phyloP scores from a whole-genome alignment of 2,113 vertebrate species.

The Grantiella picta region DNA sequence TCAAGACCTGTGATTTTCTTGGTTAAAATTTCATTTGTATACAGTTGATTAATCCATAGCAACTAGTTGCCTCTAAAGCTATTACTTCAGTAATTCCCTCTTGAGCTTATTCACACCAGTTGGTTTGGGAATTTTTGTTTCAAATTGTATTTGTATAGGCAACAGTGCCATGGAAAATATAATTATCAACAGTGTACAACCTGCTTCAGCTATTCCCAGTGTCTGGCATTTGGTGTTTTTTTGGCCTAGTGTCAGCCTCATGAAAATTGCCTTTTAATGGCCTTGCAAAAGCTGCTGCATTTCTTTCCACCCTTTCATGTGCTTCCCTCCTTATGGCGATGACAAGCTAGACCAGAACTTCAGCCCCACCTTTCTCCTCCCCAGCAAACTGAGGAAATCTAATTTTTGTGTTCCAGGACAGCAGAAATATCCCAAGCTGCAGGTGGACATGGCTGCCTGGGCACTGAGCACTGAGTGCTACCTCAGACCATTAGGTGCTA shows the following conservation, averaged over 20 bases:
- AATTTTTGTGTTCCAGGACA: conserved; percentile 7
- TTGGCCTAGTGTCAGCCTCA: conserved; percentile 35
- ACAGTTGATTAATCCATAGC: conserved; percentile 33
- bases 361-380: conserved; percentile 2
- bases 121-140: not conserved
- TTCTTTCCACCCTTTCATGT: conserved; percentile 47
- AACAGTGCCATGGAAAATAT: conserved; percentile 36
- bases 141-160: conserved; percentile 5
- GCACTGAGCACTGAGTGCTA: not conserved
- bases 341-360: conserved; percentile 19
- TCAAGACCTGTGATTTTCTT: conserved; percentile 32
- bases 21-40: conserved; percentile 31
- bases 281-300: conserved; percentile 50
- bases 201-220: conserved; percentile 29
- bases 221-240: conserved; percentile 43
- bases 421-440: not conserved
- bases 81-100: conserved; percentile 14
- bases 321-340: conserved; percentile 4
- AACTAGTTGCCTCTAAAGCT: not conserved
- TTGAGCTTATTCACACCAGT: not conserved
- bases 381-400: conserved; percentile 15
- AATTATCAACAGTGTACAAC: conserved; percentile 16
- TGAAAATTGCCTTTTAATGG: conserved; percentile 50
- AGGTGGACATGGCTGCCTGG: not conserved
- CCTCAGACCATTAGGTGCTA: not conserved